A percentile compares a stretch with the other conserved stretches of the same genome.
Conservation (phyloP, 2,113 vertebrate species). For the Misgurnus anguillicaudatus region DNA sequence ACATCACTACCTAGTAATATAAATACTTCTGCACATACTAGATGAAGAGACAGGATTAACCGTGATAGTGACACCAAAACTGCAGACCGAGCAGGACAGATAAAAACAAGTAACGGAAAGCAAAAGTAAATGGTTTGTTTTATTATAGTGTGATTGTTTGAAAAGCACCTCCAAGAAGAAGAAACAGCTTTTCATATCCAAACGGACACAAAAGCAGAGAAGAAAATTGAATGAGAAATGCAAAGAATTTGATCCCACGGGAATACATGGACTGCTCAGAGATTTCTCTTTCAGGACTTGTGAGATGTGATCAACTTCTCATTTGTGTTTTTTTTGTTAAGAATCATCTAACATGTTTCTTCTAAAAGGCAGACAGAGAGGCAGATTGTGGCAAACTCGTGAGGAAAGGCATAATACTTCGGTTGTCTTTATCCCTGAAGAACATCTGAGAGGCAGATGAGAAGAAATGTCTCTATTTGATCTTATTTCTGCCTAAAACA, state of each 20-base stretch:
- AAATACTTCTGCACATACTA: constrained; percentile 6
- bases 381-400: too few relatives aligned
- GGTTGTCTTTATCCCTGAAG: too few relatives aligned
- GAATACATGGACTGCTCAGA: background rate
- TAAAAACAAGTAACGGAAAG: constrained; percentile 61
- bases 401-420: too few relatives aligned
- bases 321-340: too few relatives aligned
- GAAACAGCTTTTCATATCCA: constrained; percentile 57
- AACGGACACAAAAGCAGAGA: constrained; percentile 48
- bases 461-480: background rate
- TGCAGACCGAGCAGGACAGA: constrained; percentile 42
- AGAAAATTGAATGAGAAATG: background rate
- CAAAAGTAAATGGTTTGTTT: constrained; percentile 71
- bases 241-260: background rate
- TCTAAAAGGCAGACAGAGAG: too few relatives aligned
- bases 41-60: constrained; percentile 23
- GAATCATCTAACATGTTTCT: too few relatives aligned
- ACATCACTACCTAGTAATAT: background rate
- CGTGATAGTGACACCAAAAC: constrained; percentile 20
- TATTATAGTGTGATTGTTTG: constrained; percentile 66
- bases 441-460: background rate
- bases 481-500: background rate
- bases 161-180: constrained; percentile 52
- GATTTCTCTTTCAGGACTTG: too few relatives aligned
- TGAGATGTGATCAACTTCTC: too few relatives aligned